A percentile compares a stretch with the other conserved stretches of the same genome.
Conservation (phyloP, 1,140 invertebrate species). For the Drosophila prosaltans region DNA sequence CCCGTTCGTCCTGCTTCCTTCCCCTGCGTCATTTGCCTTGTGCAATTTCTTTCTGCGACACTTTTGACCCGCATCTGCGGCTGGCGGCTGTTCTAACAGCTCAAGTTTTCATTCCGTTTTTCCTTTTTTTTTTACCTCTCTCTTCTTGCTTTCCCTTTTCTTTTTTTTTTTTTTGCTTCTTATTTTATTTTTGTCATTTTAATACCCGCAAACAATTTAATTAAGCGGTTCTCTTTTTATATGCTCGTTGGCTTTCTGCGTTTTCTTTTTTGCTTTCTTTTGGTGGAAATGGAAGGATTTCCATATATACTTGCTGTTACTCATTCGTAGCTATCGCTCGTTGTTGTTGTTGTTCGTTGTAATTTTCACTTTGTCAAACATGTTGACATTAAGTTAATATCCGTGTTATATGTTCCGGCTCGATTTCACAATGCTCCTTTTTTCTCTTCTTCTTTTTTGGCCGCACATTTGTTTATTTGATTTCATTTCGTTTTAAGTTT, state of each 20-base stretch:
- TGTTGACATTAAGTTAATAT: conserved; percentile 78
- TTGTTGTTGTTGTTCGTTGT: conserved; percentile 24
- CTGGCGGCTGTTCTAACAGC: conserved; percentile 23
- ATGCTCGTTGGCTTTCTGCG: conserved; percentile 44
- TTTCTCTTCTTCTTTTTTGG: conserved; percentile 18
- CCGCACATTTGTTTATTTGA: conserved; percentile 70
- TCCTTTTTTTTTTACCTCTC: conserved; percentile 1
- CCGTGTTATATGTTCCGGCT: conserved; percentile 45
- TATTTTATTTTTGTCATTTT: conserved; percentile 69
- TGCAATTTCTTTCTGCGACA: conserved; percentile 53
- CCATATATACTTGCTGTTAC: too few species aligned
- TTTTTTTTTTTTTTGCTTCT: neutral
- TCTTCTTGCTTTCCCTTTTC: neutral
- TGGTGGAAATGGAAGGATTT: conserved; percentile 1
- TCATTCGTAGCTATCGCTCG: conserved; percentile 1
- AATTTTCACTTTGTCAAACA: conserved; percentile 75
- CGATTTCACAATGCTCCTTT: neutral
- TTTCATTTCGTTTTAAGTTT: conserved; percentile 74
- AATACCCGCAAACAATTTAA: conserved; percentile 81
- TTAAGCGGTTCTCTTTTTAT: conserved; percentile 73
- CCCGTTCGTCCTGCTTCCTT: neutral
- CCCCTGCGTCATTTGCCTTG: neutral
- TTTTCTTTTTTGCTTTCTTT: conserved; percentile 33
- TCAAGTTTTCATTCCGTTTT: conserved; percentile 66
- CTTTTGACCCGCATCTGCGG: conserved; percentile 55